Conservation (phyloP, 2,888 invertebrate genomes). For the Aleiodes testaceus region DNA sequence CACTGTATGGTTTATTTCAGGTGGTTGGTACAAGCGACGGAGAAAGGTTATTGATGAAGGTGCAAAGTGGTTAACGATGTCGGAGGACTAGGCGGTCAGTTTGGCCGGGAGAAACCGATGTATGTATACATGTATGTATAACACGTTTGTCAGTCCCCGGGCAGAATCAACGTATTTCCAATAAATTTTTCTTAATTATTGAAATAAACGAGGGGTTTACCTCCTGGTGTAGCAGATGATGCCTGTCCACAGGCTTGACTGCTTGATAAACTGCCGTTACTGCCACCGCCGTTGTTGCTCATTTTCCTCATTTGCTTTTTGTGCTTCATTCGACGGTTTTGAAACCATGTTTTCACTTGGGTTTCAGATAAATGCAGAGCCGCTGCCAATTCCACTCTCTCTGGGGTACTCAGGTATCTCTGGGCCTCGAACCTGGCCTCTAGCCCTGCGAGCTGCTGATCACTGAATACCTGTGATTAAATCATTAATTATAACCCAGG, state of each 20-base stretch:
- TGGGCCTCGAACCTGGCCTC: conserved; percentile 97
- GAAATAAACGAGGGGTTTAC: conserved; percentile 48
- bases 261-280: conserved; percentile 51
- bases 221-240: conserved; percentile 63
- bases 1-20: conserved; percentile 27
- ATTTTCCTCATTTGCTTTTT: conserved; percentile 90
- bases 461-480: conserved; percentile 77
- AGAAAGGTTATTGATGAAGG: conserved; percentile 54
- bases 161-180: not conserved
- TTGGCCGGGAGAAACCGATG: conserved; percentile 46
- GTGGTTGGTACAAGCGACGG: conserved; percentile 38
- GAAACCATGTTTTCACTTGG: conserved; percentile 98
- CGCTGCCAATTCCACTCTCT: conserved; percentile 94
- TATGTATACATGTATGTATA: conserved; percentile 33
- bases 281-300: conserved; percentile 67
- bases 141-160: not conserved
- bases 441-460: conserved; percentile 86
- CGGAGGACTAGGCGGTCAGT: conserved; percentile 54
- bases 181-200: no score
- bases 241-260: conserved; percentile 62
- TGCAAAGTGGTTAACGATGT: conserved; percentile 60
- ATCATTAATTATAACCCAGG: not conserved
- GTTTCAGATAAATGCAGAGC: conserved; percentile 96
- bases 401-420: conserved; percentile 95
- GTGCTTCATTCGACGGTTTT: conserved; percentile 97